These are phyloP conservation scores for Acridotheres tristis DNA, from an alignment of 2,797 vertebrate genomes.

Conservation along the genomic window DNA sequence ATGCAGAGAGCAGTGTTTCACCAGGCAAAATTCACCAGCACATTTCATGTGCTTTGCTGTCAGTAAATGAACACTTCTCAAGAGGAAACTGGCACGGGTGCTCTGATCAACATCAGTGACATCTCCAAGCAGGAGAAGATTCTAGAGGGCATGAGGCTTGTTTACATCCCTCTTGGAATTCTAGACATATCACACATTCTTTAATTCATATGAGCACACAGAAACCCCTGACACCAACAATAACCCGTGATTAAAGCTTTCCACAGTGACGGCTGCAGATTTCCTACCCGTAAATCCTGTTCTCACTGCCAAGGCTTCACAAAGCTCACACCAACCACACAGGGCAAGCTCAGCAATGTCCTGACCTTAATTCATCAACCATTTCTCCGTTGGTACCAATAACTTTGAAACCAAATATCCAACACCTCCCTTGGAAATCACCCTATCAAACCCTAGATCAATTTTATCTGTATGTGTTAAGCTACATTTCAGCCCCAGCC, in stretches of 20 bases:
- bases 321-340: neutral
- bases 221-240: conserved; percentile 1
- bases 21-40: neutral
- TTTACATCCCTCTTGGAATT: neutral
- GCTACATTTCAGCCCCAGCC: neutral
- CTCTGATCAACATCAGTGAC: neutral
- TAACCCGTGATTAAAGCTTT: conserved; percentile 29
- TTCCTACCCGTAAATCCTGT: conserved; percentile 28
- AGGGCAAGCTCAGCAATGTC: neutral
- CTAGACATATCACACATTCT: neutral
- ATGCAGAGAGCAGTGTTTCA: neutral
- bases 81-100: neutral
- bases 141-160: neutral
- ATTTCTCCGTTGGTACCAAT: neutral
- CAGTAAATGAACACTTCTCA: neutral
- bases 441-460: neutral
- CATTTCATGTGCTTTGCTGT: neutral
- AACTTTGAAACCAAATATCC: neutral
- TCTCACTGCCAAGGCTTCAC: neutral
- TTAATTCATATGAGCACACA: conserved; percentile 4
- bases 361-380: neutral
- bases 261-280: neutral
- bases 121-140: neutral
- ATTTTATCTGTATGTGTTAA: neutral
- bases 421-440: neutral